Percentiles rank a stretch among this genome's conserved stretches.
Conservation (phyloP, 2,797 vertebrate genomes). For the Myiotriccus ornatus region DNA sequence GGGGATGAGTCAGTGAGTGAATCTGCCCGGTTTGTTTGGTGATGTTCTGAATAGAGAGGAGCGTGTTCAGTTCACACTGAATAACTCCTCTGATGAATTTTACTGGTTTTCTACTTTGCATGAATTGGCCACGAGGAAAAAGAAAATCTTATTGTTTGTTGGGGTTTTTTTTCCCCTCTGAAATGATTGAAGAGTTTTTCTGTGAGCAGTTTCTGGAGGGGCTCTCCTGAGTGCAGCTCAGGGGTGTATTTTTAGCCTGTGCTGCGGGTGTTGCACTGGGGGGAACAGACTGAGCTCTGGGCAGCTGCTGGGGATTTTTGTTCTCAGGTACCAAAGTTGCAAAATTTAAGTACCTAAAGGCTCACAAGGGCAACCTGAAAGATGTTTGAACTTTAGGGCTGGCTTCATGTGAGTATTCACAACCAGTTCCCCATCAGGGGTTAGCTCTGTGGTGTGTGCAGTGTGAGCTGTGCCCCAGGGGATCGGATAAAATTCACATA, state of each 20-base stretch:
- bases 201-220: neutral
- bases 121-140: neutral
- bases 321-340: neutral
- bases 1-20: neutral
- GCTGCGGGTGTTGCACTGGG: neutral
- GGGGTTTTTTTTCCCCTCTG: accelerated
- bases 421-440: accelerated
- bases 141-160: neutral
- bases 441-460: neutral
- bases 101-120: neutral
- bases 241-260: neutral
- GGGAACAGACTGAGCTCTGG: neutral
- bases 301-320: neutral
- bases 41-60: neutral
- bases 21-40: neutral
- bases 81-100: neutral
- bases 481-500: neutral
- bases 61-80: neutral
- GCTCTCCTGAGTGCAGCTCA: neutral
- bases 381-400: neutral
- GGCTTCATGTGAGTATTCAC: neutral
- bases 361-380: neutral
- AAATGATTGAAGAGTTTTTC: neutral
- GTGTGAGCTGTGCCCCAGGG: neutral
- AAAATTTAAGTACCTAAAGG: neutral